phyloP scores from a whole-genome alignment of 2,888 invertebrate genomes.

The Boloria euphrosyne region DNA sequence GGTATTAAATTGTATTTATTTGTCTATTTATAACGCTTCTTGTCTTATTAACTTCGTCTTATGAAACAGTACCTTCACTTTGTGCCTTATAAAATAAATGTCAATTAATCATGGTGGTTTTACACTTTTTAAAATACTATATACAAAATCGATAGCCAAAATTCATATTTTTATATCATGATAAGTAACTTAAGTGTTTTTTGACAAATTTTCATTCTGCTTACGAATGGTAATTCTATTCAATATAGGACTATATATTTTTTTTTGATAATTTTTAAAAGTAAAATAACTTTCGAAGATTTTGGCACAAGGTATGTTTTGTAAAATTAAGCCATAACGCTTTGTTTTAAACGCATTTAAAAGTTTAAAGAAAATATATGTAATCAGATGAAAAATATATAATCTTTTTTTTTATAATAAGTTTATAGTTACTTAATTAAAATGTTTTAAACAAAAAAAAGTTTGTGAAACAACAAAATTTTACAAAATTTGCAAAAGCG shows the following conservation, averaged over 20 bases:
- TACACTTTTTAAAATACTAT: background rate
- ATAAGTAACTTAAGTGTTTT: too few species aligned
- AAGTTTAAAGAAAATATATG: too few species aligned
- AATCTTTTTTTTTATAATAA: too few species aligned
- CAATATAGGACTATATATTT: too few species aligned
- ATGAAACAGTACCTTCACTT: constrained; percentile 57
- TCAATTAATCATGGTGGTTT: background rate
- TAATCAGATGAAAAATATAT: too few species aligned
- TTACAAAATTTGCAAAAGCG: too few species aligned
- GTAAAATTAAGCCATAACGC: constrained; percentile 6
- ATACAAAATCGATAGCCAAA: background rate
- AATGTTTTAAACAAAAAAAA: background rate
- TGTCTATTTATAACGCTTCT: constrained; percentile 66
- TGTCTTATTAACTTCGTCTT: constrained; percentile 57
- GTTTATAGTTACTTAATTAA: too few species aligned
- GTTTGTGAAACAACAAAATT: too few species aligned
- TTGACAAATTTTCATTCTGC: too few species aligned
- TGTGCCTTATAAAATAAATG: constrained; percentile 54
- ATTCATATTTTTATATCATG: too few species aligned
- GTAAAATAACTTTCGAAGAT: background rate
- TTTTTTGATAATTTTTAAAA: too few species aligned
- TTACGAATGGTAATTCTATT: too few species aligned
- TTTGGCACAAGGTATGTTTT: constrained; percentile 21
- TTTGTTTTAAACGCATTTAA: background rate
- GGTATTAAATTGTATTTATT: constrained; percentile 63